phyloP scores from a whole-genome alignment of 64 coral and sea anemone species.

The Catalaphyllia jardinei region DNA sequence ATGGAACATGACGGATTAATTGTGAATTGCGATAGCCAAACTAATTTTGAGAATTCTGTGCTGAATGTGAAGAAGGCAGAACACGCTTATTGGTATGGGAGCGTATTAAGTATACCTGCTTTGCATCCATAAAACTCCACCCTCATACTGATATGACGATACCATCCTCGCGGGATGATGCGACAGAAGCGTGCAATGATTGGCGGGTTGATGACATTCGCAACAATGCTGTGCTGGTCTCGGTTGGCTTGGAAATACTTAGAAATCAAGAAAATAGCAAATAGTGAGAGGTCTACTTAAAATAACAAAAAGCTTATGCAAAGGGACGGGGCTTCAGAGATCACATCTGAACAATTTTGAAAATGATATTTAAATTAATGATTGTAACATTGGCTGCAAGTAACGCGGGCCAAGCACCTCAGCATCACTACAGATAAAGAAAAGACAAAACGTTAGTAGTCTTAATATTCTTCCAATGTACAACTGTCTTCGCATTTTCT shows the following conservation, averaged over 20 bases:
- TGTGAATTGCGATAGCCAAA: no score
- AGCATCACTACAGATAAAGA: no score
- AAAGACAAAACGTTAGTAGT: no score
- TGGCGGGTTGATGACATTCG: conserved; percentile 66
- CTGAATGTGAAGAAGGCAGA: neutral
- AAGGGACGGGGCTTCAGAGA: no score
- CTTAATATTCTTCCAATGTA: no score
- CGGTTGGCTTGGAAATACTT: conserved; percentile 85
- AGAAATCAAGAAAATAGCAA: neutral
- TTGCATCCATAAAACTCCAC: conserved; percentile 87
- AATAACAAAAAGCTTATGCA: neutral
- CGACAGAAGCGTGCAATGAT: conserved; percentile 66
- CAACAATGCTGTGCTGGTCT: conserved; percentile 66
- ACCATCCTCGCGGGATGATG: conserved; percentile 70
- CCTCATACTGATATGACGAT: conserved; percentile 74
- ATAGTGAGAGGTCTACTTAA: neutral
- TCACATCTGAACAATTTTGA: no score
- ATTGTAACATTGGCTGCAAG: no score
- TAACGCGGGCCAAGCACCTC: no score
- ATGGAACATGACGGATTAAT: no score
- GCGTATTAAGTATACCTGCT: conserved; percentile 46
- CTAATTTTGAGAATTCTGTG: no score
- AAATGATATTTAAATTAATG: no score
- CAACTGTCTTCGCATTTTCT: no score
- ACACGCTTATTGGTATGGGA: neutral